A percentile compares a stretch with the other conserved stretches of the same genome.
These are phyloP conservation scores for Diorhabda sublineata DNA, from an alignment of 1,140 invertebrate species.

Conservation along the genomic window DNA sequence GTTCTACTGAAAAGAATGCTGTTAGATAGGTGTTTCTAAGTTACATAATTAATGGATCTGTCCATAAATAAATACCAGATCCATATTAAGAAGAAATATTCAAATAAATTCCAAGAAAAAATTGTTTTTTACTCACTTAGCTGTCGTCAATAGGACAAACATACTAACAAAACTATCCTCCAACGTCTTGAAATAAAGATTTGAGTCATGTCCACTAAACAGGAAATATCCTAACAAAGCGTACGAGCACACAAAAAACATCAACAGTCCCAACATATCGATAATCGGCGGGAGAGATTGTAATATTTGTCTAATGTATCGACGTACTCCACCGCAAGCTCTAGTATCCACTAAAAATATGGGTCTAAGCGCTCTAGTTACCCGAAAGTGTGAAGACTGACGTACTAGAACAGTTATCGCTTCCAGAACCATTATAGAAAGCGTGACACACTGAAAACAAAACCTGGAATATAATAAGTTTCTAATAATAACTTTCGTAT, in stretches of 20 bases:
- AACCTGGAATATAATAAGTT: background rate
- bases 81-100: conserved; percentile 22
- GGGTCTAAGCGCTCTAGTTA: conserved; percentile 81
- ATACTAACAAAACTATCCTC: conserved; percentile 83
- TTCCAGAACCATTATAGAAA: conserved; percentile 82
- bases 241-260: conserved; percentile 85
- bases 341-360: conserved; percentile 86
- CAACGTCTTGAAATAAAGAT: conserved; percentile 74
- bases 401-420: conserved; percentile 75
- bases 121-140: conserved; percentile 65
- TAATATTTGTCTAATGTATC: conserved; percentile 72
- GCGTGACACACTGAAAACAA: conserved; percentile 63
- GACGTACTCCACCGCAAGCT: conserved; percentile 70
- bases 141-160: conserved; percentile 86
- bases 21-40: too few species aligned
- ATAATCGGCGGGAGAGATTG: conserved; percentile 85
- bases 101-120: conserved; percentile 6
- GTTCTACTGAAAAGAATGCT: too few species aligned
- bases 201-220: conserved; percentile 67
- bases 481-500: background rate
- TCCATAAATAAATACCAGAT: too few species aligned
- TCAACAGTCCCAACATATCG: conserved; percentile 79
- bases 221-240: conserved; percentile 79
- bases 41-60: too few species aligned
- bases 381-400: conserved; percentile 81